Conservation (phyloP, 2,113 vertebrate species). For the Mormoops blainvillei region DNA sequence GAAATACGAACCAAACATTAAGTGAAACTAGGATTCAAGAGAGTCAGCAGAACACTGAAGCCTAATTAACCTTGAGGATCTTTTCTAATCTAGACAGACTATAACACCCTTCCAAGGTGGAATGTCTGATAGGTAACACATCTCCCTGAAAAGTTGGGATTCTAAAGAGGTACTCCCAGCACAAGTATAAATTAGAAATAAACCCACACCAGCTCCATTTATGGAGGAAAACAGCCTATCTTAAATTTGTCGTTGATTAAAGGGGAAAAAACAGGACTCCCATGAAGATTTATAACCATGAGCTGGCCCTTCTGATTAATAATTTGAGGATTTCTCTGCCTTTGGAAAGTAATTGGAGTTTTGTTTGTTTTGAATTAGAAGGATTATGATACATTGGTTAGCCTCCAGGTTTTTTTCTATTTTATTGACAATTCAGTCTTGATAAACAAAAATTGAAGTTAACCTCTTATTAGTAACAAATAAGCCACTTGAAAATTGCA, state of each 20-base stretch:
- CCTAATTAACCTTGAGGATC: neutral
- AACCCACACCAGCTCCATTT: neutral
- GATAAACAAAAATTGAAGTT: slow-evolving; percentile 12
- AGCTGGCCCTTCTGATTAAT: neutral
- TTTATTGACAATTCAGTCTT: slow-evolving; percentile 14
- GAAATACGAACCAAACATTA: neutral
- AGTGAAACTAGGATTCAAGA: neutral
- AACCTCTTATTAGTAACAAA: neutral
- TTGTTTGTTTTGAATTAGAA: slow-evolving; percentile 20
- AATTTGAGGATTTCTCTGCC: neutral
- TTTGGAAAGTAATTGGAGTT: neutral
- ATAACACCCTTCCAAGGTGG: neutral
- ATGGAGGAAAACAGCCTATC: neutral
- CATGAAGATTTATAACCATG: neutral
- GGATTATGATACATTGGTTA: neutral
- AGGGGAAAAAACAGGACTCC: neutral
- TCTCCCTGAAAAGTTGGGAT: neutral
- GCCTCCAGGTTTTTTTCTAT: neutral
- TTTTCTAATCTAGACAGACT: neutral
- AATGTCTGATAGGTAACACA: neutral
- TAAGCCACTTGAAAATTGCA: neutral
- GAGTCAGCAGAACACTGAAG: neutral
- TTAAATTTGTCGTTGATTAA: slow-evolving; percentile 5
- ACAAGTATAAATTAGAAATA: neutral
- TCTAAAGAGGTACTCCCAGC: neutral